Evolutionary conservation across 2,797 vertebrate genomes (phyloP).

Genomic region (Coendou prehensilis): DNA sequence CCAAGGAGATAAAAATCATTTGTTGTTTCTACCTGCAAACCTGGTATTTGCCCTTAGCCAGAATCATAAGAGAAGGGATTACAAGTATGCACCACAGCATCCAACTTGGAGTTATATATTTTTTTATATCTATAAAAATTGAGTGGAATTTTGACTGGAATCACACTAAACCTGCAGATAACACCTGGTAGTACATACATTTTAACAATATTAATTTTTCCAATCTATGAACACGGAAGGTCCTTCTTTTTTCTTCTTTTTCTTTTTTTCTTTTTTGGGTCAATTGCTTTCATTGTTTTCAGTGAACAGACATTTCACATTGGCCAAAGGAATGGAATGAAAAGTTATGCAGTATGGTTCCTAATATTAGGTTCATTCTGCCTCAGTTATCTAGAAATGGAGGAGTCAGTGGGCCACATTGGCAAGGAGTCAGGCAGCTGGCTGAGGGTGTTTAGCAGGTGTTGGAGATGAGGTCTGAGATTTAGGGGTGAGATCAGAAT

Average conservation of each 20-base stretch:
- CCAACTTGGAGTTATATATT: not conserved
- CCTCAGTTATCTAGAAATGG: not conserved
- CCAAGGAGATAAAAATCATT: not conserved
- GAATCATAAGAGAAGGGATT: constrained; percentile 14
- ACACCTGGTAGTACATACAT: not conserved
- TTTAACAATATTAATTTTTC: not conserved
- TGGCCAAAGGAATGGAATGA: not conserved
- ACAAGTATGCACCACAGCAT: not conserved
- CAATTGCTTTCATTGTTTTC: not conserved
- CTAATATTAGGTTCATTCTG: not conserved
- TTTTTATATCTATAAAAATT: constrained; percentile 6
- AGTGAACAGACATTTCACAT: not conserved
- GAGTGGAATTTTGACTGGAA: not conserved
- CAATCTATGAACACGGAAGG: not conserved
- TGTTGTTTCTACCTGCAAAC: not conserved
- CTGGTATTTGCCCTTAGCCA: not conserved
- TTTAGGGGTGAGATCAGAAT: not conserved
- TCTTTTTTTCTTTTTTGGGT: not conserved
- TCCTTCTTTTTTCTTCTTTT: not conserved
- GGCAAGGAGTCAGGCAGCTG: not conserved
- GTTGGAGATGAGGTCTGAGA: not conserved
- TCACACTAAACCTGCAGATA: not conserved
- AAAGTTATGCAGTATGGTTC: not conserved
- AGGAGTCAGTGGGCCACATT: not conserved
- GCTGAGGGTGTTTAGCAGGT: not conserved